A percentile compares a stretch with the other conserved stretches of the same genome.
Conservation (phyloP, 2,113 vertebrate species). For the Aleadryas rufinucha region DNA sequence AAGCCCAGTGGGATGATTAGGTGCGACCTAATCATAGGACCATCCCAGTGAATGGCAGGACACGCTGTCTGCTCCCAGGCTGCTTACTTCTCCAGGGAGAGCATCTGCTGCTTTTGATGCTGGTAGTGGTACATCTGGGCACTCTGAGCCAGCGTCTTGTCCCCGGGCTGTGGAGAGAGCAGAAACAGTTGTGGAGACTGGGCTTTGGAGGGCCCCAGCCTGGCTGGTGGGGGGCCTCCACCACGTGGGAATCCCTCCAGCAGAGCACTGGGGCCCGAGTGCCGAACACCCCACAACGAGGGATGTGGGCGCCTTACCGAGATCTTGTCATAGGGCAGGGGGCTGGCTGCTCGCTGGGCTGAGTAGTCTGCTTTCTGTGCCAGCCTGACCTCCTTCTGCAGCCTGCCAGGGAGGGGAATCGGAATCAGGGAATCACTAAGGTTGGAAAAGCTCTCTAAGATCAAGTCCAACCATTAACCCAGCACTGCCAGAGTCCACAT, state of each 20-base stretch:
- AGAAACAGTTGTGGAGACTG: background rate
- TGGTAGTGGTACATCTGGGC: slow-evolving; percentile 97
- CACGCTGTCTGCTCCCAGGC: rapidly evolving
- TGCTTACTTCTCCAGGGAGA: slow-evolving; percentile 88
- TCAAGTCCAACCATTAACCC: background rate
- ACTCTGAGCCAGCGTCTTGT: slow-evolving; percentile 88
- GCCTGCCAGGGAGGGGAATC: slow-evolving; percentile 53
- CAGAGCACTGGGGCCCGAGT: rapidly evolving
- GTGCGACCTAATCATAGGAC: no score
- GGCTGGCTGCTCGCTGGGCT: slow-evolving; percentile 62
- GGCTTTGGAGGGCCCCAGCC: background rate
- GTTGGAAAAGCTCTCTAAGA: background rate
- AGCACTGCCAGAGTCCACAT: background rate
- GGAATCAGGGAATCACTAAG: background rate
- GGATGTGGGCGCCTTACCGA: slow-evolving; percentile 64
- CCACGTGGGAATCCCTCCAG: background rate
- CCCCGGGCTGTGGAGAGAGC: slow-evolving; percentile 76
- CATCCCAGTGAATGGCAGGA: background rate
- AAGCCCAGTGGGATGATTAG: background rate
- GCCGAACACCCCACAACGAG: background rate
- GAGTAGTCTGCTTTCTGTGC: slow-evolving; percentile 84
- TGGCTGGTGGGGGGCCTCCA: rapidly evolving
- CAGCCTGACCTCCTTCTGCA: slow-evolving; percentile 80
- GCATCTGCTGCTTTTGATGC: slow-evolving; percentile 95
- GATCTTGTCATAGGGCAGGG: slow-evolving; percentile 72